Base-by-base conservation (phyloP, 2,113 vertebrate species). In the Poicephalus gulielmi region DNA sequence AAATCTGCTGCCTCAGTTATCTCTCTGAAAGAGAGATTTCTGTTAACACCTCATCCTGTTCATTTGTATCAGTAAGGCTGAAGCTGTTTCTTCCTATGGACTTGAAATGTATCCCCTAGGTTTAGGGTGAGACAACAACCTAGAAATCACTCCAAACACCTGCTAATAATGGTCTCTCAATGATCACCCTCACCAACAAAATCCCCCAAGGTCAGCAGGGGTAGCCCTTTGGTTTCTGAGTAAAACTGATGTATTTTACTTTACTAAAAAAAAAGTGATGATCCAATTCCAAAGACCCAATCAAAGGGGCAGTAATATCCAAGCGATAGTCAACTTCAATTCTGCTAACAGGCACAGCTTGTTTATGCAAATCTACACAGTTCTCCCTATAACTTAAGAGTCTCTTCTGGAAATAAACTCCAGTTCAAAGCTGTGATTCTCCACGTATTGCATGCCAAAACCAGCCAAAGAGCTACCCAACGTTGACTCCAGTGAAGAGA, bases 31-130 rank as follows among this genome's bases (percentile, higher is more conserved):
- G 22, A 44, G 14, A 86, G 24, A 16, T 53, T 37, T 15, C 14
- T 59, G 19, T 55, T 52, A n/a, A 22, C 9, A 30, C 3, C 25
- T 81, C 6, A 25, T 37, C 23, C n/a, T 60, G 31, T 18, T 10
- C 18, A 10, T 73, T 80, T 57, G 9, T 30, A 55, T 23, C 41
- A 55, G 15, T 9, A 49, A 70, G 37, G 17, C 59, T 86, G 23
- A 95, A 80, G 18, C 13, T 64, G 62, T 6, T 71, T 80, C 7
- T 9, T 70, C 10, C 24, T 19, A 7, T 5, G 25, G 22, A 25
- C 39, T 53, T 49, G 8, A 2, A 18, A 39, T 0, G 1, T 19
- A 47, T 67, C 5, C 27, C 37, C 17, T 41, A 14, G 4, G 4
- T 35, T 75, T 41, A 69, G 18, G 6, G 23, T 47, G 16, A 10